Evolutionary conservation across 1,140 invertebrate genomes (phyloP).

Genomic region (Saccostrea glomerata): DNA sequence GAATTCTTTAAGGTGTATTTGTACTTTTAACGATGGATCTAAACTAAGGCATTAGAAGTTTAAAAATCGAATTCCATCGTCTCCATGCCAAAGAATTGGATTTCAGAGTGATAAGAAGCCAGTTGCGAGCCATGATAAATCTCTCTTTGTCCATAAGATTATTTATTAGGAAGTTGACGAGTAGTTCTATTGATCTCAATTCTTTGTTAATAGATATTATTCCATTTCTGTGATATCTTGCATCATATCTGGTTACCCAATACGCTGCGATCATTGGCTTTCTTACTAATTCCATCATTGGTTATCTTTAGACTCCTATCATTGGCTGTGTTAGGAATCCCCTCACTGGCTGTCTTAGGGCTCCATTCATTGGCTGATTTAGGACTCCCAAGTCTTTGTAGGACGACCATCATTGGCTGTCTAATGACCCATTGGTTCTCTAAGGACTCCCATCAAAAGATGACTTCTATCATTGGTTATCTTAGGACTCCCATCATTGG

Average conservation of each 20-base stretch:
- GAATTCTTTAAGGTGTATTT: too few relatives aligned
- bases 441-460: too few relatives aligned
- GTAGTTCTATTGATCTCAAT: background rate
- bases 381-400: too few relatives aligned
- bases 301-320: background rate
- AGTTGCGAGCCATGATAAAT: constrained; percentile 15
- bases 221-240: background rate
- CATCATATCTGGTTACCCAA: constrained; percentile 23
- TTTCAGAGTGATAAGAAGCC: background rate
- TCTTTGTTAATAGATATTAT: constrained; percentile 7
- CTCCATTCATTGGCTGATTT: too few relatives aligned
- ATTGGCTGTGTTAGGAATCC: too few relatives aligned
- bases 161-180: constrained; percentile 18
- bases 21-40: too few relatives aligned
- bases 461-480: too few relatives aligned
- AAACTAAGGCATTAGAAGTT: too few relatives aligned
- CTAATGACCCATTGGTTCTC: too few relatives aligned
- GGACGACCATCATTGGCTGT: too few relatives aligned
- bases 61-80: background rate
- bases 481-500: too few relatives aligned
- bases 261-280: background rate
- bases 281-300: constrained; percentile 2
- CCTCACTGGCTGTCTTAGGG: too few relatives aligned
- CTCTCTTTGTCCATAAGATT: constrained; percentile 20
- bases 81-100: background rate